phyloP scores from a whole-genome alignment of 2,888 invertebrate species.

The Drosophila paracracens region DNA sequence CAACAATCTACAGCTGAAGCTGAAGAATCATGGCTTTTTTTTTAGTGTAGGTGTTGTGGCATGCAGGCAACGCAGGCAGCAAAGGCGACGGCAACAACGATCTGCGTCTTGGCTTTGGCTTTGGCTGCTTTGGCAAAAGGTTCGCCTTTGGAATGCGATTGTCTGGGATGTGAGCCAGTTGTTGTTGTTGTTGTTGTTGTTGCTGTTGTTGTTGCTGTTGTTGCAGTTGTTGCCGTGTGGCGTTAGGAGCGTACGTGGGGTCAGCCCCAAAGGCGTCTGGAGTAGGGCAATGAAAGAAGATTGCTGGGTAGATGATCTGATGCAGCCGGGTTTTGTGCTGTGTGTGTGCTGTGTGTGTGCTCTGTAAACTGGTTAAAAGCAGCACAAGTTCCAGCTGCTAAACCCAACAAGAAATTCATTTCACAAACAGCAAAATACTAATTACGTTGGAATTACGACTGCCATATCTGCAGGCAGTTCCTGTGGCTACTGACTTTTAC shows the following conservation, averaged over 20 bases:
- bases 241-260: constrained; percentile 73
- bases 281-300: constrained; percentile 54
- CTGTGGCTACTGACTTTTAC: not conserved
- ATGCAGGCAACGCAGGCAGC: constrained; percentile 54
- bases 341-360: not conserved
- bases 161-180: constrained; percentile 50
- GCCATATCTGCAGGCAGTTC: not conserved
- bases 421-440: constrained; percentile 18
- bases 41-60: constrained; percentile 76
- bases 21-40: constrained; percentile 46
- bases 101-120: constrained; percentile 9
- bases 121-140: constrained; percentile 38
- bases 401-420: constrained; percentile 14
- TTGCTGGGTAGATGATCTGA: constrained; percentile 37
- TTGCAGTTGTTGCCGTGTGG: constrained; percentile 35
- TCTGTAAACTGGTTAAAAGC: constrained; percentile 42
- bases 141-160: constrained; percentile 72
- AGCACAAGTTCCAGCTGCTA: constrained; percentile 22
- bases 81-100: constrained; percentile 24
- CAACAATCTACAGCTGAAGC: constrained; percentile 34
- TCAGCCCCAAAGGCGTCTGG: constrained; percentile 62
- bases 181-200: constrained; percentile 17
- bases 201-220: constrained; percentile 15
- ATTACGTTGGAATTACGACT: constrained; percentile 12
- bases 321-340: constrained; percentile 9